Evolutionary conservation across 2,797 vertebrate genomes (phyloP), one percentile per base, ranked within the genome.

Genomic region (Ctenopoma kingsleyae): DNA sequence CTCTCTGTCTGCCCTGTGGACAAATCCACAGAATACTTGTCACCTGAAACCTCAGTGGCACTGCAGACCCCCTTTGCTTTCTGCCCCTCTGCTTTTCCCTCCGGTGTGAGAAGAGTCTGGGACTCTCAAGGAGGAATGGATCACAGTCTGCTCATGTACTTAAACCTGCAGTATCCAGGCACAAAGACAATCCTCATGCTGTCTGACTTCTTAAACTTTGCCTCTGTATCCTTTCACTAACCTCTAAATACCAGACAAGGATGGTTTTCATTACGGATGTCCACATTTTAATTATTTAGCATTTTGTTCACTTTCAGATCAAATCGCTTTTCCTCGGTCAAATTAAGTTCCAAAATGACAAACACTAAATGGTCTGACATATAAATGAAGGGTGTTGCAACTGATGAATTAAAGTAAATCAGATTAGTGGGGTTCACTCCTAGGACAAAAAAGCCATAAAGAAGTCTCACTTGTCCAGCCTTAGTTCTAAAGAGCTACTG

Each of bases 21-120:
- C 77, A 86, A 86, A 81, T 81, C 80, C 13, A 72, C 67, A 84
- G 84, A 80, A 70, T 53, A 67, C 71, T 56, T 73, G 90, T 88
- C 86, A 92, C 81, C 67, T 82, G 89, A 93, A 79, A 88, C 87
- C 80, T 71, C 13, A 69, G 30, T 58, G 56, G 49, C 41, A 36
- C 61, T 6, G 27, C 59, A 50, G 58, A 69, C 57, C 62, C 58
- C 71, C 12, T 22, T 54, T 7, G 27, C 64, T 75, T 57, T 54
- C 32, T 8, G 4, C 40, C 51, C 64, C 13, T 59, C 59, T 36
- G 9, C 20, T 49, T 75, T 58, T 56, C 40, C 57, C 50, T 56
- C 36, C n/a, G 1, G 59, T 53, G 68, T 76, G 65, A 36, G 56
- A 78, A 65, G 76, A 73, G 67, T 80, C 74, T 46, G 75, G 49